Conservation (phyloP, 2,113 vertebrate species). For the Reinhardtius hippoglossoides region DNA sequence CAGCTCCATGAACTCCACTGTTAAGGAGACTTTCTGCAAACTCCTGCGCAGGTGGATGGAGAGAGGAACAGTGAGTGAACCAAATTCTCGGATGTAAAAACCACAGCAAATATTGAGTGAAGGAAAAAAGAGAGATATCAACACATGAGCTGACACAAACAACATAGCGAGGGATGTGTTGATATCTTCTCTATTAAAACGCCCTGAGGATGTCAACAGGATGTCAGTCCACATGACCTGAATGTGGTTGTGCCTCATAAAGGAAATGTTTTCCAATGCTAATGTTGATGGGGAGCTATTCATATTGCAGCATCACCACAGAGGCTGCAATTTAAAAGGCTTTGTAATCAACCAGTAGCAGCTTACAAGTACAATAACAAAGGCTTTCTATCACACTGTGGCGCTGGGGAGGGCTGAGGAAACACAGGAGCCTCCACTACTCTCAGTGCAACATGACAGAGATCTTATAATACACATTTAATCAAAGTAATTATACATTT, state of each 20-base stretch:
- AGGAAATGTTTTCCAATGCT: conserved; percentile 10
- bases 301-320: conserved; percentile 14
- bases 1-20: conserved; percentile 88
- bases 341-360: conserved; percentile 26
- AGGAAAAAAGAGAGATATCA: not conserved
- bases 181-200: conserved; percentile 5
- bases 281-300: conserved; percentile 21
- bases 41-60: conserved; percentile 76
- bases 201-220: conserved; percentile 33
- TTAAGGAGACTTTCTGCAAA: conserved; percentile 86
- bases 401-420: not conserved
- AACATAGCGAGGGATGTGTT: conserved; percentile 14
- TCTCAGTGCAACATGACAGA: not conserved
- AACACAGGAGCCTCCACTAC: conserved; percentile 7
- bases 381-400: conserved; percentile 26
- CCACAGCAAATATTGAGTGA: not conserved
- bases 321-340: conserved; percentile 26
- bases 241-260: conserved; percentile 12
- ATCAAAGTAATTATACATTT: too few species aligned
- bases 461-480: not conserved
- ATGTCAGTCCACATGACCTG: conserved; percentile 1
- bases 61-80: not conserved
- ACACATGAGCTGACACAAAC: not conserved
- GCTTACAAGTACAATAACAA: conserved; percentile 24
- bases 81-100: not conserved